Percentiles rank a stretch among this genome's conserved stretches.
These are phyloP conservation scores for Caenorhabditis drosophilae DNA, from an alignment of 2,888 invertebrate species.

Conservation along the genomic window DNA sequence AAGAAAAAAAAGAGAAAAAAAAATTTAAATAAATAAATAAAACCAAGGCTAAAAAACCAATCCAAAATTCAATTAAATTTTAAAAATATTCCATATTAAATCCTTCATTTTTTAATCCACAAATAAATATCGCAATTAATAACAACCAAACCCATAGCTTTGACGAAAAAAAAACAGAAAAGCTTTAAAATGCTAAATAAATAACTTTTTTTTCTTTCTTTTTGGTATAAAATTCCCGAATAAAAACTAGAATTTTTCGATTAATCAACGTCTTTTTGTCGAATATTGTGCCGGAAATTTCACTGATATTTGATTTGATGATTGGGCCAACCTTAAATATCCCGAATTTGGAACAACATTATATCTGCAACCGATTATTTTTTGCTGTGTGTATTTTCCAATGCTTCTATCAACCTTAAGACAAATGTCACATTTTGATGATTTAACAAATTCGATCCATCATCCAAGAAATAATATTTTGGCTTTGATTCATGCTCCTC, in stretches of 20 bases:
- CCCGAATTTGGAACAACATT: conserved; percentile 99
- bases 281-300: conserved; percentile 89
- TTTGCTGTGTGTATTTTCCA: too few relatives aligned
- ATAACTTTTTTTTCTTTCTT: background rate
- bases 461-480: conserved; percentile 99
- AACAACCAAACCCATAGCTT: background rate
- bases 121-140: background rate
- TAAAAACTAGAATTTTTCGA: background rate
- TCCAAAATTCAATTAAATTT: background rate
- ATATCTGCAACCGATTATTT: conserved; percentile 36
- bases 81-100: background rate
- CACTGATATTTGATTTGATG: conserved; percentile 84
- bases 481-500: conserved; percentile 93
- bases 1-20: background rate
- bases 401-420: too few relatives aligned
- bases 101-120: background rate
- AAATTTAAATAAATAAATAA: background rate
- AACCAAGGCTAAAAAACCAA: background rate
- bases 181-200: conserved; percentile 3
- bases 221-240: too few relatives aligned
- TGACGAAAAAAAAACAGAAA: conserved; percentile 4
- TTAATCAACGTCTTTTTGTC: conserved; percentile 14
- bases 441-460: conserved; percentile 92
- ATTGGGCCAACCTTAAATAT: conserved; percentile 82
- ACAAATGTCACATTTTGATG: conserved; percentile 92